Evolutionary conservation across 2,888 invertebrate species (phyloP).

Genomic region (Autographa pulchrina): DNA sequence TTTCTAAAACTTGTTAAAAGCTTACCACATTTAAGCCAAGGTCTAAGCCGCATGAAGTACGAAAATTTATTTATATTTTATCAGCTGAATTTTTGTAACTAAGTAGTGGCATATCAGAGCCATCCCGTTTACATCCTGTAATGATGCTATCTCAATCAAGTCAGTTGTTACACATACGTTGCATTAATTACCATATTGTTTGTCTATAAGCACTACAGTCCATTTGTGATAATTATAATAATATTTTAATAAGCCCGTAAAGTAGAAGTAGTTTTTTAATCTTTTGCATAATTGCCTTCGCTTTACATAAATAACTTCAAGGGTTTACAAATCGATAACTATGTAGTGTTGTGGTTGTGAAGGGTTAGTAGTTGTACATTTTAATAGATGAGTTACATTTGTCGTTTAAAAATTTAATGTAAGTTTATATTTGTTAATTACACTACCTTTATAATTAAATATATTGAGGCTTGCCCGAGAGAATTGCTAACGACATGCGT

Average conservation of each 20-base stretch:
- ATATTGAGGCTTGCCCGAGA: no score
- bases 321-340: neutral
- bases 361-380: neutral
- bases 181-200: neutral
- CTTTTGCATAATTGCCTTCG: neutral
- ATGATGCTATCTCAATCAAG: slow-evolving; percentile 22
- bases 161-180: slow-evolving; percentile 2
- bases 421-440: no score
- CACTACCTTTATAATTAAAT: no score
- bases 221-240: neutral
- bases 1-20: slow-evolving; percentile 18
- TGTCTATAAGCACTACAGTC: neutral
- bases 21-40: slow-evolving; percentile 7
- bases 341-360: slow-evolving; percentile 1
- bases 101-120: slow-evolving; percentile 20
- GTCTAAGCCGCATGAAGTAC: neutral
- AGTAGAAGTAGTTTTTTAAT: slow-evolving; percentile 1
- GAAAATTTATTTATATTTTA: neutral
- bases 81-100: neutral
- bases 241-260: slow-evolving; percentile 2
- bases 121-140: slow-evolving; percentile 42
- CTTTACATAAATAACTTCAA: neutral
- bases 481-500: no score
- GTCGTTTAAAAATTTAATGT: no score
- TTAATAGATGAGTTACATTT: no score